Evolutionary conservation across 2,113 vertebrate species (phyloP), one percentile per base, ranked within the genome.

Genomic region (Chaenocephalus aceratus): DNA sequence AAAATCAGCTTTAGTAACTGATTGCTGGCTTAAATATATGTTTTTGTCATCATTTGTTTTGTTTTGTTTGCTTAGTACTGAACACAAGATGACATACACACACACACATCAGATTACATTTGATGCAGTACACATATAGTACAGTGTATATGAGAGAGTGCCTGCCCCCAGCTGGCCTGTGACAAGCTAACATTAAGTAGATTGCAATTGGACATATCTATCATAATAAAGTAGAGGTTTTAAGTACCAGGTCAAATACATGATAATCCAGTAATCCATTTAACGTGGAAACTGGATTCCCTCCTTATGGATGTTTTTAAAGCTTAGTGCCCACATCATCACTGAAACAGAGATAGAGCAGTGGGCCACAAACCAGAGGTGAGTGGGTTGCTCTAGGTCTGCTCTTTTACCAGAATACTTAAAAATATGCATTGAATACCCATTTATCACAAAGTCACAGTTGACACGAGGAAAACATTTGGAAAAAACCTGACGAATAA

Each of bases 211-310:
- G 52, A 72, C 21, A n/a, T 70, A 75, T 82, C 75, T 84, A 64
- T 71, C 77, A 62, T 70, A 63, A 79, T 79, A 65, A 54, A 72
- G 21, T 15, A 51, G n/a, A 44, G 53, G 54, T 26, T 51, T n/a
- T n/a, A 44, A 66, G 21, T n/a, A 76, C 53, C 59, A 85, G 77
- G 80, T 81, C 54, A 78, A 85, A 89, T 77, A 68, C 45, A 65
- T 65, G 80, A 75, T 86, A 86, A 91, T 89, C 80, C 69, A 65
- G 41, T 89, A 85, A 91, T 90, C 73, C 74, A 61, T 62, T 82
- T 73, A 75, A 84, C 88, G 80, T 82, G 60, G 30, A 83, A 87
- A 88, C 82, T 89, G 89, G 86, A 87, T 88, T 88, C 70, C 15
- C 51, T 85, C 66, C 79, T 84, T 86, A 86, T 84, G 85, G 82